Base-by-base conservation (phyloP, 1,140 invertebrate species). In the Oppia nitens region DNA sequence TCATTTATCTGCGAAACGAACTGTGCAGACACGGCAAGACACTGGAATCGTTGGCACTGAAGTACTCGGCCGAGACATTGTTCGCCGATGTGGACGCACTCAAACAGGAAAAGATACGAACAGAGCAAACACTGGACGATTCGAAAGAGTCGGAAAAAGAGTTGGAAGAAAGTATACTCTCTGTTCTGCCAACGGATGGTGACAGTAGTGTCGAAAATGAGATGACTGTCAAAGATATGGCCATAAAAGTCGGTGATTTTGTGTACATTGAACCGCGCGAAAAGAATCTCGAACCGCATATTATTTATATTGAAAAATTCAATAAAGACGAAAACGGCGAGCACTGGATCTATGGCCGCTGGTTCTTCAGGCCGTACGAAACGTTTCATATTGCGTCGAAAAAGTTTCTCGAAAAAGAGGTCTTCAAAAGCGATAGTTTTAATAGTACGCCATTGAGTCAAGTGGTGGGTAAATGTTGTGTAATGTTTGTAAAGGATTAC, bases 401-500 rank as follows among this genome's bases (percentile, higher is more conserved):
- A 64, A 94, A 92, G 73, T 98, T 98, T 72, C 75, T 95, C 0
- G 86, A 94, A 66, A 86, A 80, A 71, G 78, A 71, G 55, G 83
- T 97, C 14, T 97, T 98, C 69, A 90, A 94, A 72, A 95, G 87
- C 61, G 89, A 94, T 64, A 79, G 83, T 60, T 82, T 85, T 66
- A 79, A 86, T 63, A 84, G 83, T 3, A 78, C 90, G 20, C 83
- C 87, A 0, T 74, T 97, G 63, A 83, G 83, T 61, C 85, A 92
- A 68, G 82, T 98, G 23, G 75, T 83, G n/a, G 91, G 91, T 2
- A 81, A 84, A 62, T 98, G 93, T 70, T 89, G 83, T 70, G 89
- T 98, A 17, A 81, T 98, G 77, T 87, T 83, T 68, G 85, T 95
- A 1, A 91, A 90, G 55, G 92, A 98, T 68, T 98, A 95, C 72